Percentiles rank a stretch among this genome's conserved stretches.
Evolutionary conservation across 2,797 vertebrate species (phyloP).

Genomic region (Oreochromis grahami): DNA sequence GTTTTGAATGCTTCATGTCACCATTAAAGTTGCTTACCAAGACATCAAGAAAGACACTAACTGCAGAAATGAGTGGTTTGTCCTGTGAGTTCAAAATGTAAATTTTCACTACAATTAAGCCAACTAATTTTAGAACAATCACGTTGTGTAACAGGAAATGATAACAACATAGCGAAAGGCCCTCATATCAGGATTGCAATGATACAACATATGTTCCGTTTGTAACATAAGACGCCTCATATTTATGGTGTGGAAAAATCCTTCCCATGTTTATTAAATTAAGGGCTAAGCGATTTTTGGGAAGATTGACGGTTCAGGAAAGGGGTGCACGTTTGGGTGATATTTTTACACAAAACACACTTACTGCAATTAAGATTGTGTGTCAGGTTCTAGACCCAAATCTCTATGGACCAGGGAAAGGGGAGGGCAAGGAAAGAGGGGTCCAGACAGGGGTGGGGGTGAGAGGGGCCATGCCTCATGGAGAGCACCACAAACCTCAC

Average conservation of each 20-base stretch:
- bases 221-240: constrained; percentile 72
- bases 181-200: constrained; percentile 62
- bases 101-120: constrained; percentile 19
- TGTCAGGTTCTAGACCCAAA: constrained; percentile 57
- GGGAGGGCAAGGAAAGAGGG: not conserved
- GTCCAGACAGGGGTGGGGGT: not conserved
- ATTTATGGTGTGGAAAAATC: constrained; percentile 64
- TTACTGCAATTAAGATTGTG: constrained; percentile 77
- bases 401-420: constrained; percentile 43
- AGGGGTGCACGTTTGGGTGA: constrained; percentile 75
- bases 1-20: constrained; percentile 2
- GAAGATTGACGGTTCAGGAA: constrained; percentile 79
- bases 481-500: constrained; percentile 14
- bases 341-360: constrained; percentile 85
- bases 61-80: not conserved
- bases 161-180: constrained; percentile 45
- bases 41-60: not conserved
- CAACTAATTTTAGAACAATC: constrained; percentile 15
- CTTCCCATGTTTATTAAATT: constrained; percentile 76
- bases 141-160: constrained; percentile 23
- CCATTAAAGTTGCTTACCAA: not conserved
- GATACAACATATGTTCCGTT: constrained; percentile 73
- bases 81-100: not conserved
- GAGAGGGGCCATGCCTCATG: constrained; percentile 2
- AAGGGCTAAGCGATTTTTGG: constrained; percentile 66